phyloP scores from a whole-genome alignment of 2,888 invertebrate genomes.

The Drosophila villosipedis region DNA sequence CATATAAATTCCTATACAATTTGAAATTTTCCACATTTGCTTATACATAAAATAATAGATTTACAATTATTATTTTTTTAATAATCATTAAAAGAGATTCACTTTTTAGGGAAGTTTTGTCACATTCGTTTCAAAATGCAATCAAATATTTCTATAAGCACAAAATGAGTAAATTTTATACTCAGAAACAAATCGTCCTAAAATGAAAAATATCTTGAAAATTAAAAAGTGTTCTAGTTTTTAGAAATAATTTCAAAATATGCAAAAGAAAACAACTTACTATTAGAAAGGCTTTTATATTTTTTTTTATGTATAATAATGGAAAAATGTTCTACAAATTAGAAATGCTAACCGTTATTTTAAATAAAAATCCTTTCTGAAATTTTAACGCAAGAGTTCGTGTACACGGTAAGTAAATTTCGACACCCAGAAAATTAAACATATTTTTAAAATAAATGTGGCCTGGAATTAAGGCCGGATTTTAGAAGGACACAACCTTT shows the following conservation, averaged over 20 bases:
- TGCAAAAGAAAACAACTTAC: background rate
- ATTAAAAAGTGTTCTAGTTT: background rate
- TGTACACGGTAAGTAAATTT: background rate
- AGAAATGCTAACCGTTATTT: background rate
- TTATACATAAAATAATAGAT: background rate
- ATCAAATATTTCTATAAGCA: background rate
- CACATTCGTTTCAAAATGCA: background rate
- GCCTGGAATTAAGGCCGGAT: background rate
- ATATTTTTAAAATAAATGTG: background rate
- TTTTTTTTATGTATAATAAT: background rate
- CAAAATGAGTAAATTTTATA: background rate
- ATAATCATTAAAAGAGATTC: background rate
- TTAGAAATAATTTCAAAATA: background rate
- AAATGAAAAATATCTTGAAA: background rate
- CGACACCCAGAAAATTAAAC: background rate
- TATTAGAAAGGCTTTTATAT: background rate
- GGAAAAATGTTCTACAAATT: background rate
- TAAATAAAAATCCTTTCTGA: background rate
- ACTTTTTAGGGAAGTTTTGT: background rate
- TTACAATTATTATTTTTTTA: background rate
- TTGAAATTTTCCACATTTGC: background rate
- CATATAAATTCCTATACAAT: background rate
- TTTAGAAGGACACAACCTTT: background rate
- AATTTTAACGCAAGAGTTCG: background rate
- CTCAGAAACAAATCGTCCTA: rapidly evolving